These are phyloP conservation scores for Casuarius casuarius DNA, from an alignment of 2,113 vertebrate species.

Conservation along the genomic window DNA sequence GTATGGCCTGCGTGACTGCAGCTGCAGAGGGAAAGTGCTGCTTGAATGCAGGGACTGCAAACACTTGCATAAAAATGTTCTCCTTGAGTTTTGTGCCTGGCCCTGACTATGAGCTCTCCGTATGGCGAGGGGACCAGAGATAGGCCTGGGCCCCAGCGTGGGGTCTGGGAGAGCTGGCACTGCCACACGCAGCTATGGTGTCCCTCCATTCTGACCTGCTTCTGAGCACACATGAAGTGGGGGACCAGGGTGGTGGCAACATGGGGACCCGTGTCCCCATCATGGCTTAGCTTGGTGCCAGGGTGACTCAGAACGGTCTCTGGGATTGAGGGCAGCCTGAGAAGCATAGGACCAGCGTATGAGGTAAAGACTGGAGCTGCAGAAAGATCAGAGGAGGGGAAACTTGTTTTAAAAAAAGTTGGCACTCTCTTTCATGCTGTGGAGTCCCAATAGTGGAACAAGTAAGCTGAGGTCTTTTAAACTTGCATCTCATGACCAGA, in stretches of 20 bases:
- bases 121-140: accelerated
- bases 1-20: not conserved
- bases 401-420: accelerated
- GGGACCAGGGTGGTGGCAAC: accelerated
- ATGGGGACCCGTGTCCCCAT: accelerated
- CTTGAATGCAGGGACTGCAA: not conserved
- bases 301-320: not conserved
- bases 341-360: accelerated
- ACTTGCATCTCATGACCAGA: not conserved
- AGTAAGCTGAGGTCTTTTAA: not conserved
- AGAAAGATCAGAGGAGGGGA: not conserved
- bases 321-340: not conserved
- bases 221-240: accelerated
- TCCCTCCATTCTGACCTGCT: accelerated
- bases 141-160: accelerated
- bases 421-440: not conserved
- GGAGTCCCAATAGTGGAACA: not conserved
- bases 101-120: not conserved
- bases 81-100: not conserved
- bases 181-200: accelerated
- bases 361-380: not conserved
- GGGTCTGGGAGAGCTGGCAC: accelerated
- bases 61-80: not conserved
- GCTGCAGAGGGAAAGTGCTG: not conserved
- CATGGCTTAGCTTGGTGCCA: not conserved